Evolutionary conservation across 1,140 invertebrate species (phyloP), one percentile per base, ranked within the genome.

Genomic region (Saccostrea cuccullata): DNA sequence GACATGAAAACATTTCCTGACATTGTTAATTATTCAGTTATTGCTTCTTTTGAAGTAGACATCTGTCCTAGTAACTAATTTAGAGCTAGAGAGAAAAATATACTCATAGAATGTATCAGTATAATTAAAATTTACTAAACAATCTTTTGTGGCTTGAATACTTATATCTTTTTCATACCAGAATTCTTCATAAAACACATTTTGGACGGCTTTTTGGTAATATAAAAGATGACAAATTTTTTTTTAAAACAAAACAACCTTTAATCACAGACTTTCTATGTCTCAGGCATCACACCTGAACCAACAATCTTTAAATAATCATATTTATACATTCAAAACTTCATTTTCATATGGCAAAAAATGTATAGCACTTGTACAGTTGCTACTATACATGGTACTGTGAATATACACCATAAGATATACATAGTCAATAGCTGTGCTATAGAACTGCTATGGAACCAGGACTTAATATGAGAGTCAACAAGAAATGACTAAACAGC

Each of bases 211-310:
- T 64, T 6, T 17, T 20, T 20, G n/a, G 8, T 64, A 17, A 17
- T 60, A 20, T 5, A 2, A 64, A 64, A 64, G 58, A 64, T 17
- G 17, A 64, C 17, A 64, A 64, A 64, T n/a, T 13, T 2, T 17
- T 5, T 64, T 77, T 77, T 13, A 77, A 77, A 77, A 77, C 70
- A 77, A 77, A 77, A 77, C 70, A 77, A 77, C 70, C 70, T 77
- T 77, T 77, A 77, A 77, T 77, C 70, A 77, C 70, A 77, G 70
- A 77, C 70, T 77, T 77, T 12, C 70, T 36, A 77, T 26, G 23
- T 77, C 26, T 36, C 70, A 77, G 23, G 70, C 30, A 77, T 36
- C 13, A 36, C 13, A 36, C 30, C 70, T 36, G 58, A 64, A 64
- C n/a, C n/a, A 64, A 64, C 58, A 64, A 64, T 64, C 58, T 64